Base-by-base conservation (phyloP, 2,113 vertebrate species). In the Bambusicola thoracicus region DNA sequence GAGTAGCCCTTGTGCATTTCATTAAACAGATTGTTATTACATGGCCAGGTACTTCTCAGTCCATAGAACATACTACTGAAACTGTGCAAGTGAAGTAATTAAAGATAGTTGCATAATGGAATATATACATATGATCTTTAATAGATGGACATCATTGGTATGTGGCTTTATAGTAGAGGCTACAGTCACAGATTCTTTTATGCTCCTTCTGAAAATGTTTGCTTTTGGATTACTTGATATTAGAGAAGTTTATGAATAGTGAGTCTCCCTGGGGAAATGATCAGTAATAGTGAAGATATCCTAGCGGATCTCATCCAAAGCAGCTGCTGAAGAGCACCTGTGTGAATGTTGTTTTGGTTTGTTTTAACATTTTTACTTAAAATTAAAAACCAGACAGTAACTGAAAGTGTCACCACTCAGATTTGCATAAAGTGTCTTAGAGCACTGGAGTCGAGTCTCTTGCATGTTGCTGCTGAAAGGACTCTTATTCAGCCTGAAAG, bases 351-450 rank as follows among this genome's bases (percentile, higher is more conserved):
- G 30, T 8, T 83, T 62, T 30, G 13, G 7, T 56, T 69, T 67
- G 34, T 69, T 43, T 51, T 5, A 75, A 29, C 16, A 34, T 5
- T 41, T 74, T 19, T 12, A 10, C 10, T n/a, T 61, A 6, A 2
- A n/a, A 18, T 69, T 46, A 36, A 51, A 75, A 63, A 9, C 2
- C 6, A 27, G 41, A 8, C 3, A 7, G 3, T 49, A 67, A 11
- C 1, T 72, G 17, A 17, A 76, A 77, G 13, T 2, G 0, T 19
- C 11, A 48, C 22, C 40, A 80, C 19, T 3, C 36, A 83, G 18
- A 36, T 7, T 15, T 30, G 4, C 4, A 24, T 19, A 1, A 1
- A 3, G 12, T 53, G 22, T 40, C 46, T 89, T 6, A 9, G 5
- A 13, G 20, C 65, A 83, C 27, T 38, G 20, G 36, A 62, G 62